Conservation (phyloP, 2,797 vertebrate genomes). For the Pangasius krempfi region DNA sequence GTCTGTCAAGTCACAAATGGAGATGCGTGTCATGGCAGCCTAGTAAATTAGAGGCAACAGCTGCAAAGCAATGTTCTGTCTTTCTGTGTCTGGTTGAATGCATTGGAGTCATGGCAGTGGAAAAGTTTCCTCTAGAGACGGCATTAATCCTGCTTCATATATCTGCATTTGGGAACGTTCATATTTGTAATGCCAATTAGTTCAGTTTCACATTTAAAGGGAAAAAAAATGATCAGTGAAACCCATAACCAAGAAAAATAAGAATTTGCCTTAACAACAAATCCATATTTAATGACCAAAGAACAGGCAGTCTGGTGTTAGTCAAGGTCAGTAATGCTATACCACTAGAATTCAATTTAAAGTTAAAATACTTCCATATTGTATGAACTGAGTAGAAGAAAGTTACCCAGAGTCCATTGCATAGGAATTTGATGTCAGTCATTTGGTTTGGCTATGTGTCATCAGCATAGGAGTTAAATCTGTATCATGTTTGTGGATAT, state of each 20-base stretch:
- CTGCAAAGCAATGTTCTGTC: slow-evolving; percentile 49
- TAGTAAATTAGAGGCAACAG: slow-evolving; percentile 61
- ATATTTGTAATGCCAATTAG: slow-evolving; percentile 7
- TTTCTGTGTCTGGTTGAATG: slow-evolving; percentile 44
- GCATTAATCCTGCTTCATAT: slow-evolving; percentile 21
- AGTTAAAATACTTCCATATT: neutral
- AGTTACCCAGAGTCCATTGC: neutral
- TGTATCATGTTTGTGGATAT: neutral
- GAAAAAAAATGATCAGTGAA: neutral
- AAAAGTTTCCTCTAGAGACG: slow-evolving; percentile 26
- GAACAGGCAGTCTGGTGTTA: neutral
- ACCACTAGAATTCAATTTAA: neutral
- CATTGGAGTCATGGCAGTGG: slow-evolving; percentile 30
- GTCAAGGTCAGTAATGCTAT: neutral
- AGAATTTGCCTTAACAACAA: neutral
- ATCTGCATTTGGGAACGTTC: neutral
- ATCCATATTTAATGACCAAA: neutral
- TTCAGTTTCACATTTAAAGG: neutral
- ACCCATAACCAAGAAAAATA: neutral
- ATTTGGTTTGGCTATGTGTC: neutral
- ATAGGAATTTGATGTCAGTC: neutral
- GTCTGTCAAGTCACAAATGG: slow-evolving; percentile 52
- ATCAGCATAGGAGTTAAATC: neutral
- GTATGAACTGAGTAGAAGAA: neutral
- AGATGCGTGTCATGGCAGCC: slow-evolving; percentile 54